These are phyloP conservation scores for Axea sp. DNA, from an alignment of 2,888 invertebrate species.

Conservation along the genomic window DNA sequence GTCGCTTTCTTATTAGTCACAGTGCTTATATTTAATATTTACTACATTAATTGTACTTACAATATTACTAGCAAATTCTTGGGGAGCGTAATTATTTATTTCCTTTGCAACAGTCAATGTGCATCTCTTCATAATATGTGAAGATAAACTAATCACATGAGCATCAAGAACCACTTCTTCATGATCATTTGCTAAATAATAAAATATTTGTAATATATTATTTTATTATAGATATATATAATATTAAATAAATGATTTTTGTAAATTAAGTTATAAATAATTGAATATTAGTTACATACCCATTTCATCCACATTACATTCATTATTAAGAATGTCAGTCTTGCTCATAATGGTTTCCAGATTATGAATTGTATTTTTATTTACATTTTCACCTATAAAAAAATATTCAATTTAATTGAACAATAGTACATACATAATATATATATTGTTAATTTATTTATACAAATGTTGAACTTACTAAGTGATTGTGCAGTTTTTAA, in stretches of 20 bases:
- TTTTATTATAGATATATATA: no score
- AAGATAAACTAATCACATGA: slow-evolving; percentile 72
- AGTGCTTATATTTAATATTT: no score
- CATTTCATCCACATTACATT: slow-evolving; percentile 70
- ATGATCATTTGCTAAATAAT: slow-evolving; percentile 67
- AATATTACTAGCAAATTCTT: slow-evolving; percentile 70
- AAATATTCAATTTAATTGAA: no score
- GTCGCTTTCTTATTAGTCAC: no score
- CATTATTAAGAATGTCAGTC: slow-evolving; percentile 68
- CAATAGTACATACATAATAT: not conserved
- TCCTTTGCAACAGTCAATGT: slow-evolving; percentile 67
- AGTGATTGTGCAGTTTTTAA: slow-evolving; percentile 63
- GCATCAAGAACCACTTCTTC: slow-evolving; percentile 75
- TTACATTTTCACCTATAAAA: slow-evolving; percentile 68
- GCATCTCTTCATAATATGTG: slow-evolving; percentile 71
- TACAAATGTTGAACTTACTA: slow-evolving; percentile 63
- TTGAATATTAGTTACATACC: slow-evolving; percentile 60
- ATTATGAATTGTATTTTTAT: slow-evolving; percentile 62
- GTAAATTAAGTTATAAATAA: not conserved
- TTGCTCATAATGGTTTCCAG: slow-evolving; percentile 69
- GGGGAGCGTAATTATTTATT: slow-evolving; percentile 67
- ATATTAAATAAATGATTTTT: not conserved
- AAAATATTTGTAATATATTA: no score
- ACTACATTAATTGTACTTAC: slow-evolving; percentile 66
- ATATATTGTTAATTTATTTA: not conserved